These are phyloP conservation scores for Drosophila orena DNA, from an alignment of 1,140 invertebrate species.

Conservation along the genomic window DNA sequence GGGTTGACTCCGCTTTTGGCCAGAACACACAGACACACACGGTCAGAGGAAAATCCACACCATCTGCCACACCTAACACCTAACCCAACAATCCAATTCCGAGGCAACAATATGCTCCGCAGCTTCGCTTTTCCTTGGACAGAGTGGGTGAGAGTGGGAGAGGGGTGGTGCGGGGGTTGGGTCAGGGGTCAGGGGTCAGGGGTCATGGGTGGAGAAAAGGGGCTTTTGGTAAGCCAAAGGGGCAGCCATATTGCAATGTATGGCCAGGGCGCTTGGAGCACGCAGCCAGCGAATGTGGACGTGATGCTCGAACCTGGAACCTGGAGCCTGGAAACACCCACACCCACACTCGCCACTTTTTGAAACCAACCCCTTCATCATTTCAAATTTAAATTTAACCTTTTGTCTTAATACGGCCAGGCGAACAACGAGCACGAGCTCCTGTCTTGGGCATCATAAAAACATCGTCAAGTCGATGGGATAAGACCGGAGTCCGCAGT, in stretches of 20 bases:
- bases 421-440: conserved; percentile 41
- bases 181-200: neutral
- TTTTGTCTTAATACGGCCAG: conserved; percentile 78
- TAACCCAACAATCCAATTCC: conserved; percentile 81
- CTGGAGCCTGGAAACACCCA: neutral
- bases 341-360: neutral
- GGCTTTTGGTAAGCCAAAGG: neutral
- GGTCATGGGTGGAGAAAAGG: neutral
- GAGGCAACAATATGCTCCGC: conserved; percentile 73
- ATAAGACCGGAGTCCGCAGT: conserved; percentile 21
- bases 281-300: conserved; percentile 55
- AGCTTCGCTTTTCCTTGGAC: conserved; percentile 13
- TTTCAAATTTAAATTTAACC: conserved; percentile 84
- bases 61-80: conserved; percentile 80
- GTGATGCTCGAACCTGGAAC: conserved; percentile 47
- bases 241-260: conserved; percentile 67
- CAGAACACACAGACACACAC: conserved; percentile 44
- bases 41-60: conserved; percentile 63
- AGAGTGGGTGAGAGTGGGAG: neutral
- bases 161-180: neutral
- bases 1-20: conserved; percentile 20
- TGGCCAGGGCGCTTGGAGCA: conserved; percentile 59
- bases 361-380: conserved; percentile 37
- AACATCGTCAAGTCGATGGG: conserved; percentile 60
- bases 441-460: conserved; percentile 53